phyloP scores from a whole-genome alignment of 2,797 vertebrate species.

The Lemur catta region DNA sequence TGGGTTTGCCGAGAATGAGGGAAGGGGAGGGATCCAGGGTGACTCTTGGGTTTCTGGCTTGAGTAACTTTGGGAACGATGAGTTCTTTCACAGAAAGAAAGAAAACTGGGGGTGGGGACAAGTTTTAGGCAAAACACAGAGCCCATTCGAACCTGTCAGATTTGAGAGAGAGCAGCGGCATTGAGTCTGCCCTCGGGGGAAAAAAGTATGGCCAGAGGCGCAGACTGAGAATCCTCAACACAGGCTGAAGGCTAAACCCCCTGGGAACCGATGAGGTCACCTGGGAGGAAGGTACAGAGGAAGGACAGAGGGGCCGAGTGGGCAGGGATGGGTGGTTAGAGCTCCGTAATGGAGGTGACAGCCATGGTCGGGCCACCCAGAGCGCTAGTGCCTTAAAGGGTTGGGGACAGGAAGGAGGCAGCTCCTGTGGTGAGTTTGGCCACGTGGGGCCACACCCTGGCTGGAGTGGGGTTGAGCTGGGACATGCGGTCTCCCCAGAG shows the following conservation, averaged over 20 bases:
- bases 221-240: background rate
- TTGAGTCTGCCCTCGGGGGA: background rate
- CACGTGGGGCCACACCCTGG: too few relatives aligned
- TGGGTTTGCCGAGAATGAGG: background rate
- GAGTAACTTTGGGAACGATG: background rate
- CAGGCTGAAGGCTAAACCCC: background rate
- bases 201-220: background rate
- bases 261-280: background rate
- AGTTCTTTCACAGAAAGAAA: background rate
- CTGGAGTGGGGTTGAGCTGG: background rate
- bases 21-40: background rate
- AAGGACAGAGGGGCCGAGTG: background rate
- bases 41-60: background rate
- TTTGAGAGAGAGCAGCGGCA: background rate
- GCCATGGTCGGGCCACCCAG: background rate
- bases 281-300: background rate
- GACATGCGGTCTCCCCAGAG: background rate
- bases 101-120: background rate
- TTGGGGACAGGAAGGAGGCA: background rate
- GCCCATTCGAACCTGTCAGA: background rate
- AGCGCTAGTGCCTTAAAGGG: background rate
- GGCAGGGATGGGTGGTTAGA: background rate
- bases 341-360: background rate
- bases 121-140: background rate
- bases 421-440: too few relatives aligned